Conservation (phyloP, 2,113 vertebrate genomes). For the Tragelaphus scriptus region DNA sequence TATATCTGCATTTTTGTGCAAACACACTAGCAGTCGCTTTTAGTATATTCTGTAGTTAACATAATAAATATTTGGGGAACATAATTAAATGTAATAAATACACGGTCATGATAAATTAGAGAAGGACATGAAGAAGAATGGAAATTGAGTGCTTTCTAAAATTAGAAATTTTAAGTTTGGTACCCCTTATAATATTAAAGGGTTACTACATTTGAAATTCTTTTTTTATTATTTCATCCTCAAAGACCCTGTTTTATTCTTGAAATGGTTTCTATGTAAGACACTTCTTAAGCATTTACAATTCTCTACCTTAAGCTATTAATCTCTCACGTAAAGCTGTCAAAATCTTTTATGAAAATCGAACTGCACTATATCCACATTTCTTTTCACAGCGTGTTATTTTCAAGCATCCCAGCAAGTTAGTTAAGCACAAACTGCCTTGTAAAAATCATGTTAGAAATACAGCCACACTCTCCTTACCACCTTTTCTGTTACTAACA, state of each 20-base stretch:
- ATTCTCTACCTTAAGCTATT: conserved; percentile 54
- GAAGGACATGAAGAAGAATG: neutral
- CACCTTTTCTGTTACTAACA: conserved; percentile 12
- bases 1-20: neutral
- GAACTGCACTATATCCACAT: conserved; percentile 50
- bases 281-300: neutral
- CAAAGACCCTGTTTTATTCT: conserved; percentile 16
- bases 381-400: conserved; percentile 59
- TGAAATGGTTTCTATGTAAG: conserved; percentile 12
- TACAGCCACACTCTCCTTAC: neutral
- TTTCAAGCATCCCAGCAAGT: conserved; percentile 52
- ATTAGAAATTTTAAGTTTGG: neutral
- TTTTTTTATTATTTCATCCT: neutral
- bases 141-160: neutral
- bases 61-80: neutral
- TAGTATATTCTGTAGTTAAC: neutral
- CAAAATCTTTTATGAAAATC: conserved; percentile 68
- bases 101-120: neutral
- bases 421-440: conserved; percentile 54
- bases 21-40: neutral
- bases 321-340: conserved; percentile 67
- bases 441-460: conserved; percentile 47
- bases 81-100: neutral
- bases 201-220: neutral
- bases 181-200: neutral